Conservation (phyloP, 2,888 invertebrate genomes). For the Pemphredon lugubris region DNA sequence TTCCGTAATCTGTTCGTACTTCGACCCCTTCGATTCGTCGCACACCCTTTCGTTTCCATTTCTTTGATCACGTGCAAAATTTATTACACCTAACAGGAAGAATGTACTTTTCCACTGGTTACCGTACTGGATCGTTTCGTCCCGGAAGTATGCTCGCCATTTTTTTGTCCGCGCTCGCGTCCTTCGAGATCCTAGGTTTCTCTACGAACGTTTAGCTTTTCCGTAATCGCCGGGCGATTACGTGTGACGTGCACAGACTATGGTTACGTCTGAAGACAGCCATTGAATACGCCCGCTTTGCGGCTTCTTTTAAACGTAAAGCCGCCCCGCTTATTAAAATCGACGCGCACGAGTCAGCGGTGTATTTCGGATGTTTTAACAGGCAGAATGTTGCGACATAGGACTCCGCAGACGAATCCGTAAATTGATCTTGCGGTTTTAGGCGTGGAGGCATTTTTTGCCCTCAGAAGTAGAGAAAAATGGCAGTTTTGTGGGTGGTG, state of each 20-base stretch:
- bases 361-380: conserved; percentile 14
- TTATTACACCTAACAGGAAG: too few species aligned
- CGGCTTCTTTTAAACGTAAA: conserved; percentile 56
- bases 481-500: background rate
- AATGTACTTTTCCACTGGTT: too few species aligned
- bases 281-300: conserved; percentile 53
- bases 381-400: conserved; percentile 42
- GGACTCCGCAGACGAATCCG: background rate
- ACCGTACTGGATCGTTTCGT: too few species aligned
- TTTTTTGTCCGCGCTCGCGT: conserved; percentile 12
- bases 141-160: conserved; percentile 15
- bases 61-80: too few species aligned
- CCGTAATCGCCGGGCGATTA: conserved; percentile 62
- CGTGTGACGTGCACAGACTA: conserved; percentile 57
- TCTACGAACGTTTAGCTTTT: conserved; percentile 60
- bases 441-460: background rate
- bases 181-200: conserved; percentile 27
- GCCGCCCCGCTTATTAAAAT: conserved; percentile 60
- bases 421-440: background rate
- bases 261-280: conserved; percentile 58
- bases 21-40: too few species aligned
- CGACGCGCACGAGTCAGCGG: conserved; percentile 17
- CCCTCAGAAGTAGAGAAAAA: background rate
- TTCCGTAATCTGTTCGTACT: too few species aligned
- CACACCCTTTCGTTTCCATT: too few species aligned